phyloP scores from a whole-genome alignment of 2,113 vertebrate genomes.

The Mastomys coucha region DNA sequence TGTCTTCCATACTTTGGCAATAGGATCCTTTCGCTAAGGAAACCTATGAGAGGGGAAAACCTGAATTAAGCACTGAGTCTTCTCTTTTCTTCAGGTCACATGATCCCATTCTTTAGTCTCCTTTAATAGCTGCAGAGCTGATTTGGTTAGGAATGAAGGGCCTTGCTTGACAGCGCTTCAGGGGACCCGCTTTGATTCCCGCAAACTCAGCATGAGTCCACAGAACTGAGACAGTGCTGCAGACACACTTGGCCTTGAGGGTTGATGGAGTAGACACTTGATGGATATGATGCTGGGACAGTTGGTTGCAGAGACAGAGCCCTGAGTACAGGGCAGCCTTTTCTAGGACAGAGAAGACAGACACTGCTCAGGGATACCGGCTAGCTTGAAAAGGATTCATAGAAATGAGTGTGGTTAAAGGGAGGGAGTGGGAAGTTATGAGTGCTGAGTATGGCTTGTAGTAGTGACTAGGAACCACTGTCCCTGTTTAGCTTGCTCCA shows the following conservation, averaged over 20 bases:
- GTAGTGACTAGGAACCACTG: background rate
- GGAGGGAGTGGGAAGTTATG: background rate
- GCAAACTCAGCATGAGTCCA: background rate
- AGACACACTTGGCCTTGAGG: background rate
- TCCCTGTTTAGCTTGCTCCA: background rate
- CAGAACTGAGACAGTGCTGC: background rate
- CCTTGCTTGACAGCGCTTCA: background rate
- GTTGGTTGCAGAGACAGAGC: background rate
- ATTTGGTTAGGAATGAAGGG: background rate
- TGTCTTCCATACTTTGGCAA: background rate
- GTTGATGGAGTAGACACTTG: too few species aligned
- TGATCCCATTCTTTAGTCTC: background rate
- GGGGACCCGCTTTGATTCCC: background rate
- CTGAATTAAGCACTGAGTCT: fast-evolving
- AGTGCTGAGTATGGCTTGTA: background rate
- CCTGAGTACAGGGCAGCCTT: background rate
- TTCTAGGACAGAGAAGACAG: background rate
- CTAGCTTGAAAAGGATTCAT: background rate
- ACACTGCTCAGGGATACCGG: background rate
- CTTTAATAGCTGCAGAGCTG: background rate
- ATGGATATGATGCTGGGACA: fast-evolving
- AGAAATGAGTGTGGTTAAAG: background rate
- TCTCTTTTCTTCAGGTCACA: background rate
- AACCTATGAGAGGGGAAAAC: background rate
- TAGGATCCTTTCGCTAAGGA: background rate